A percentile compares a stretch with the other conserved stretches of the same genome.
These are phyloP conservation scores for Sylvia atricapilla DNA, from an alignment of 2,113 vertebrate genomes.

Conservation along the genomic window DNA sequence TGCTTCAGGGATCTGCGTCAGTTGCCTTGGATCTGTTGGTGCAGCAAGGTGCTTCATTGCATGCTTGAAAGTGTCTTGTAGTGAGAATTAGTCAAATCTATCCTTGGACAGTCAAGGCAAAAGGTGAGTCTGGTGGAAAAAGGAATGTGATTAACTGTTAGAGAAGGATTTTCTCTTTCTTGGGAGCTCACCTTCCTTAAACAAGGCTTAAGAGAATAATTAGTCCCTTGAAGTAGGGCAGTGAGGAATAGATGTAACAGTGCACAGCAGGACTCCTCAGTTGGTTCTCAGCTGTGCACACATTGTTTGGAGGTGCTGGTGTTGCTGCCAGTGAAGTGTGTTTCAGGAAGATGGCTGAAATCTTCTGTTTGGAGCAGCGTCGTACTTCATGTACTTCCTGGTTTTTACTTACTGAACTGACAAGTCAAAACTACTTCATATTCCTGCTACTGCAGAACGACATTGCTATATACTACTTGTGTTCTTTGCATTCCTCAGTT, in stretches of 20 bases:
- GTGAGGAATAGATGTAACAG: background rate
- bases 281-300: background rate
- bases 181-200: conserved; percentile 16
- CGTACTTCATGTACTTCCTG: accelerated
- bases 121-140: background rate
- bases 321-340: background rate
- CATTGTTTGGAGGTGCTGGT: accelerated
- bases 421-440: accelerated
- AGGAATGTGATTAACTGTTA: background rate
- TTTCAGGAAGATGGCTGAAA: background rate
- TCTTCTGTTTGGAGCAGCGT: background rate
- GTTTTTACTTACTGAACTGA: background rate
- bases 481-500: background rate
- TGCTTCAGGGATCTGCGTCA: background rate
- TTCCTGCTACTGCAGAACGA: accelerated
- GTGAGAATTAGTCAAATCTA: background rate
- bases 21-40: background rate
- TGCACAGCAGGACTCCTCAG: background rate
- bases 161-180: conserved; percentile 7
- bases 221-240: conserved; percentile 9
- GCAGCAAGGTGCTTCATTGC: background rate
- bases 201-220: conserved; percentile 24
- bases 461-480: accelerated
- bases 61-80: background rate
- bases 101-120: background rate